Evolutionary conservation across 2,113 vertebrate genomes (phyloP).

Genomic region (Proterorhinus semilunaris): DNA sequence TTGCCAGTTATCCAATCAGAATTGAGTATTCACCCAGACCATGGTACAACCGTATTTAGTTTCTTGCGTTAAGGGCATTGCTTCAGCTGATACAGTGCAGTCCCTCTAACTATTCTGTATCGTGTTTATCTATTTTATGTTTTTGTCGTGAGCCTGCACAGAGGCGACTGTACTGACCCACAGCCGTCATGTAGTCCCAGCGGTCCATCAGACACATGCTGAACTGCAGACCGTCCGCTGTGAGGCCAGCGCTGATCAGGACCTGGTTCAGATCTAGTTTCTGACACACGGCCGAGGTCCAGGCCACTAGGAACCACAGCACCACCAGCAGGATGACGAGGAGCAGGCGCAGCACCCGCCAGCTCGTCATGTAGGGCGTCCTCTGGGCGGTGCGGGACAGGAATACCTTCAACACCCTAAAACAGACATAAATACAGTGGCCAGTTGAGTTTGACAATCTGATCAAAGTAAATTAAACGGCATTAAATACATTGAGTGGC

Average conservation of each 20-base stretch:
- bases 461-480: no score
- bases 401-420: conserved; percentile 95
- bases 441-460: no score
- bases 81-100: no score
- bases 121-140: no score
- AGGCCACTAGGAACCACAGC: conserved; percentile 93
- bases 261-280: conserved; percentile 82
- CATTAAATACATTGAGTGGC: no score
- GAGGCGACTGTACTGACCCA: conserved; percentile 74
- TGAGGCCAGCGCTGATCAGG: conserved; percentile 85
- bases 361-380: conserved; percentile 96
- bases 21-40: no score
- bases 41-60: no score
- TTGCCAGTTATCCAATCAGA: no score
- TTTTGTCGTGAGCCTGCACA: no score
- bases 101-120: no score
- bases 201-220: conserved; percentile 93
- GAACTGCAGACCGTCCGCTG: conserved; percentile 91
- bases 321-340: conserved; percentile 89
- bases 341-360: conserved; percentile 91
- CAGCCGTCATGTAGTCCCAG: conserved; percentile 99
- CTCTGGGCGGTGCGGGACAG: conserved; percentile 94
- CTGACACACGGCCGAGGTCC: conserved; percentile 93
- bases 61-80: no score
- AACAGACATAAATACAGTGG: neutral